These are phyloP conservation scores for Papilio demoleus DNA, from an alignment of 2,888 invertebrate species.

Conservation along the genomic window DNA sequence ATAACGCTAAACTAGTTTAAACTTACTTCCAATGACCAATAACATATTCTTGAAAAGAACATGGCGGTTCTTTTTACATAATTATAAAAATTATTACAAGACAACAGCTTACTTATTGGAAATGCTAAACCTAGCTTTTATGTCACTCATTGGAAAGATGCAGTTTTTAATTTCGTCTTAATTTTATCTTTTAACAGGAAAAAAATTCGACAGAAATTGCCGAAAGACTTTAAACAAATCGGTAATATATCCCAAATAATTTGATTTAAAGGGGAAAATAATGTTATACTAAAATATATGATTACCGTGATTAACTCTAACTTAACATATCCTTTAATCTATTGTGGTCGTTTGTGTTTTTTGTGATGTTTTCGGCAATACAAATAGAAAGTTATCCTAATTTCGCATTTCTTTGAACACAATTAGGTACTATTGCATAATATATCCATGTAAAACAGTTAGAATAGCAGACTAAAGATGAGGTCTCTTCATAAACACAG, in stretches of 20 bases:
- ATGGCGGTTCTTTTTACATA: not conserved
- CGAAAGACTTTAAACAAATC: no score
- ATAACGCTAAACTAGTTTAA: constrained; percentile 18
- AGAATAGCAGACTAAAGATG: constrained; percentile 53
- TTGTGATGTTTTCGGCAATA: not conserved
- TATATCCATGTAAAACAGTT: constrained; percentile 18
- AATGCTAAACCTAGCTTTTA: no score
- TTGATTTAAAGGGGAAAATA: no score
- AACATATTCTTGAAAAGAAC: not conserved
- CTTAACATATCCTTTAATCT: not conserved
- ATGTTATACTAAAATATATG: no score
- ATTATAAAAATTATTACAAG: not conserved
- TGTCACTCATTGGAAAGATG: no score
- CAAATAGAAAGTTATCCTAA: not conserved
- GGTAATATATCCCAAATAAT: no score
- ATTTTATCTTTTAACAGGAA: no score
- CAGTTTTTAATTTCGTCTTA: no score
- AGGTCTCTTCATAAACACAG: constrained; percentile 75
- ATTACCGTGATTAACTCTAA: not conserved
- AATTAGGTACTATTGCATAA: constrained; percentile 33
- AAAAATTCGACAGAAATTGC: no score
- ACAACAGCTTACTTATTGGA: no score
- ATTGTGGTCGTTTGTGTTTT: no score
- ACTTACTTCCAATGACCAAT: not conserved
- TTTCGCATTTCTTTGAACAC: constrained; percentile 5